These are phyloP conservation scores for Nyctalus aviator DNA, from an alignment of 2,797 vertebrate genomes.

Conservation along the genomic window DNA sequence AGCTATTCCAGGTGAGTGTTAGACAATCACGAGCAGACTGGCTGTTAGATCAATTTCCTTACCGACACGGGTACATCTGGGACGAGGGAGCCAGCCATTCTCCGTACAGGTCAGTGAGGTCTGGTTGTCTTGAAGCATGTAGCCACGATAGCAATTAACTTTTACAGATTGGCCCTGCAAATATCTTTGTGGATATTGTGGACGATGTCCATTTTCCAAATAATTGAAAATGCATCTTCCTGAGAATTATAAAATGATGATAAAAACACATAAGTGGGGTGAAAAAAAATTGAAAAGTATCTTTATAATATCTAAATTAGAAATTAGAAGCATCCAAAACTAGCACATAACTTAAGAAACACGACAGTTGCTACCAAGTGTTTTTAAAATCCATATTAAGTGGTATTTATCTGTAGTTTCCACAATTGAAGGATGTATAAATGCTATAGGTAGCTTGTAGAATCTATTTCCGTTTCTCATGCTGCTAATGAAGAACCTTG, in stretches of 20 bases:
- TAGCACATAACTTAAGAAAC: not conserved
- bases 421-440: not conserved
- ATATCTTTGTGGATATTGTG: rapidly evolving
- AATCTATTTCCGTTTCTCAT: not conserved
- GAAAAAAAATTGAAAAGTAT: not conserved
- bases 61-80: conserved; percentile 74
- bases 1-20: not conserved
- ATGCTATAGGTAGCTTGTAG: not conserved
- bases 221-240: rapidly evolving
- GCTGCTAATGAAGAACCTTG: not conserved
- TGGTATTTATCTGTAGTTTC: not conserved
- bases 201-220: not conserved
- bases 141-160: rapidly evolving
- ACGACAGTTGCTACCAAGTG: not conserved
- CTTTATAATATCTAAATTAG: not conserved
- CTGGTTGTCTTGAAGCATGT: not conserved
- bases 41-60: conserved; percentile 50
- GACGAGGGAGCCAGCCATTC: conserved; percentile 77
- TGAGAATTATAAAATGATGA: conserved; percentile 30
- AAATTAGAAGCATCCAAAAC: not conserved
- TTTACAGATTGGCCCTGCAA: not conserved
- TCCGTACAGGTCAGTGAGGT: conserved; percentile 70
- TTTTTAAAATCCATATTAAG: not conserved
- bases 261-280: not conserved
- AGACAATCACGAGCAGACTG: not conserved